Evolutionary conservation across 92 coral and sea anemone species (phyloP).

Genomic region (Porites cylindrica): DNA sequence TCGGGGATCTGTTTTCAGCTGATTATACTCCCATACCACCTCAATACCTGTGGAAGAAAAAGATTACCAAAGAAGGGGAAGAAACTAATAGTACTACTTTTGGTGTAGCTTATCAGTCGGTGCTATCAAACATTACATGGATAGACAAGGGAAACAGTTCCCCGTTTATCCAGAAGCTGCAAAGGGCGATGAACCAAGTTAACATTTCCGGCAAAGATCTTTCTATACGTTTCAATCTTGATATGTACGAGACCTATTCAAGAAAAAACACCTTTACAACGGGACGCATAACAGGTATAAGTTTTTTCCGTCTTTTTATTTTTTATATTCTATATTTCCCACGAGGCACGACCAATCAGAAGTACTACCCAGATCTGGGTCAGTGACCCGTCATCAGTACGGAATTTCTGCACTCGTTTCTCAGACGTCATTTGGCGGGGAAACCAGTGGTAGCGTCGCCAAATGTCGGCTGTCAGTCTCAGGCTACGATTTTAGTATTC

Average conservation of each 20-base stretch:
- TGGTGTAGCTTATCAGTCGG: slow-evolving; percentile 75
- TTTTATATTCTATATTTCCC: too few species aligned
- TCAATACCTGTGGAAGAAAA: slow-evolving; percentile 61
- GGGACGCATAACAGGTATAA: slow-evolving; percentile 69
- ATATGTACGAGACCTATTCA: slow-evolving; percentile 27
- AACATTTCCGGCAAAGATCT: slow-evolving; percentile 42
- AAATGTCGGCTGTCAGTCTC: too few species aligned
- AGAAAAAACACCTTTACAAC: slow-evolving; percentile 39
- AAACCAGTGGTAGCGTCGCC: too few species aligned
- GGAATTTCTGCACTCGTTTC: too few species aligned
- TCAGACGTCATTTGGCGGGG: too few species aligned
- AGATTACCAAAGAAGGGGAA: neutral
- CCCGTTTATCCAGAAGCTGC: slow-evolving; percentile 45
- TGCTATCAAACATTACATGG: slow-evolving; percentile 69
- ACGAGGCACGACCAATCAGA: too few species aligned
- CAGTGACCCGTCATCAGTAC: too few species aligned
- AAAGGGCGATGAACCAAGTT: slow-evolving; percentile 21
- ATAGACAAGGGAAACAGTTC: slow-evolving; percentile 21
- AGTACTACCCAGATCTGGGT: too few species aligned
- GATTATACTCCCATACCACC: slow-evolving; percentile 72
- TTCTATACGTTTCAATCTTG: slow-evolving; percentile 83
- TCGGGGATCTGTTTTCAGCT: slow-evolving; percentile 71
- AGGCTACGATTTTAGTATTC: too few species aligned
- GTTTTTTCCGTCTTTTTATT: neutral
- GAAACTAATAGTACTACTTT: neutral